Evolutionary conservation across 1,140 invertebrate genomes (phyloP).

Genomic region (Drosophila santomea): DNA sequence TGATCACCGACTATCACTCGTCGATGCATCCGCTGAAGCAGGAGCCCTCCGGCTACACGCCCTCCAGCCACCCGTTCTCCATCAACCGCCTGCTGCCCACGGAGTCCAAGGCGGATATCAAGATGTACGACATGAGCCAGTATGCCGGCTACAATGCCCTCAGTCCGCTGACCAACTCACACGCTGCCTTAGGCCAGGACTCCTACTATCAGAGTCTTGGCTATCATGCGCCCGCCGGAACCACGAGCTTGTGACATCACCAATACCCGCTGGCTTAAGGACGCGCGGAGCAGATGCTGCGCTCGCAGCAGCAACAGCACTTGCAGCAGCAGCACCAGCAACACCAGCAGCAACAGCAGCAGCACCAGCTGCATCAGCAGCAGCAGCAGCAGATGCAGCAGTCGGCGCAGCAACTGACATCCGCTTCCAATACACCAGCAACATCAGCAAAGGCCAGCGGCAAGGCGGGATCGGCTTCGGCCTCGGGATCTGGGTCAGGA

Average conservation of each 20-base stretch:
- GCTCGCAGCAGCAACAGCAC: conserved; percentile 72
- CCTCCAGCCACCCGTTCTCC: conserved; percentile 95
- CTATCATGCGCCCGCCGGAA: conserved; percentile 89
- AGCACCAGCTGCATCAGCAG: conserved; percentile 50
- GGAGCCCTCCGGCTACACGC: conserved; percentile 90
- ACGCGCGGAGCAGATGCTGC: conserved; percentile 84
- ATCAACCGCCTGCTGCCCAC: conserved; percentile 95
- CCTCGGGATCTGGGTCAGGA: conserved; percentile 21
- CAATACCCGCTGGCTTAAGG: conserved; percentile 90
- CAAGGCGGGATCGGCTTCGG: conserved; percentile 61
- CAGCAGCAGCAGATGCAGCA: conserved; percentile 68
- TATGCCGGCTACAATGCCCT: conserved; percentile 88
- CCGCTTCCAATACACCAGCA: conserved; percentile 61
- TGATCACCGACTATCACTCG: conserved; percentile 87
- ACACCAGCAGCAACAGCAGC: conserved; percentile 64
- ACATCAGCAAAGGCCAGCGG: conserved; percentile 63
- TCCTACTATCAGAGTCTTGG: conserved; percentile 92
- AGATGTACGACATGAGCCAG: conserved; percentile 92
- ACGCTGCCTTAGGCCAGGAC: conserved; percentile 88
- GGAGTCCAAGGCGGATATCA: conserved; percentile 92
- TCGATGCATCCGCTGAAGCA: conserved; percentile 91
- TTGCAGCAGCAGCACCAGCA: conserved; percentile 71
- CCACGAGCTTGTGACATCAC: conserved; percentile 90
- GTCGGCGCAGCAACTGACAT: conserved; percentile 78
- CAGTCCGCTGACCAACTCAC: conserved; percentile 88